These are phyloP conservation scores for Orthochromis malagaraziensis DNA, from an alignment of 2,113 vertebrate genomes.

Conservation along the genomic window DNA sequence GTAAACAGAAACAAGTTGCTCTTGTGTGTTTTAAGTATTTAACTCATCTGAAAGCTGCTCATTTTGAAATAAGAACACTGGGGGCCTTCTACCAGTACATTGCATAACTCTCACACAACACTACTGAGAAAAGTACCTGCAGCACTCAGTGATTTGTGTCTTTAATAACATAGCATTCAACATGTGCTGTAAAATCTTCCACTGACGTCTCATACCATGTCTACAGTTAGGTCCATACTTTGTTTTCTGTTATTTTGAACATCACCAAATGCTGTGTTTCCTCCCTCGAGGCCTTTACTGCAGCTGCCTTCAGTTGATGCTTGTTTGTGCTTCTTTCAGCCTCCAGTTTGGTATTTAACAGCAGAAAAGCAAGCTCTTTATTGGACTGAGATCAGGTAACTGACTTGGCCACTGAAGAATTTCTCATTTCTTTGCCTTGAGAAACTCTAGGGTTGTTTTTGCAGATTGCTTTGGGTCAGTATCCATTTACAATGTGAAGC, in stretches of 20 bases:
- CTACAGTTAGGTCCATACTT: background rate
- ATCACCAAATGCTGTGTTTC: background rate
- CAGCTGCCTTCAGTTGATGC: background rate
- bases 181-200: background rate
- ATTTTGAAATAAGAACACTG: background rate
- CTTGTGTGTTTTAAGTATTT: background rate
- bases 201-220: background rate
- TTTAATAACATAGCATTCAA: background rate
- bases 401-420: background rate
- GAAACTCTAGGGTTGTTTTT: background rate
- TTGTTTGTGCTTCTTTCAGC: background rate
- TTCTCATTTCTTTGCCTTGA: background rate
- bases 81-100: background rate
- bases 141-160: background rate
- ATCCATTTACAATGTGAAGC: background rate
- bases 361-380: background rate
- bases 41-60: background rate
- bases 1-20: background rate
- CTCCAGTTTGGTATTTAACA: background rate
- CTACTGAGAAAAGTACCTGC: background rate
- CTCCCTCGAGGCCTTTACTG: background rate
- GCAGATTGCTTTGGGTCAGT: background rate
- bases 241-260: background rate
- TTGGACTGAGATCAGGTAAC: background rate
- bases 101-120: background rate